Evolutionary conservation across 2,888 invertebrate species (phyloP), one percentile per base, ranked within the genome.

Genomic region (Ophioninae sp.): DNA sequence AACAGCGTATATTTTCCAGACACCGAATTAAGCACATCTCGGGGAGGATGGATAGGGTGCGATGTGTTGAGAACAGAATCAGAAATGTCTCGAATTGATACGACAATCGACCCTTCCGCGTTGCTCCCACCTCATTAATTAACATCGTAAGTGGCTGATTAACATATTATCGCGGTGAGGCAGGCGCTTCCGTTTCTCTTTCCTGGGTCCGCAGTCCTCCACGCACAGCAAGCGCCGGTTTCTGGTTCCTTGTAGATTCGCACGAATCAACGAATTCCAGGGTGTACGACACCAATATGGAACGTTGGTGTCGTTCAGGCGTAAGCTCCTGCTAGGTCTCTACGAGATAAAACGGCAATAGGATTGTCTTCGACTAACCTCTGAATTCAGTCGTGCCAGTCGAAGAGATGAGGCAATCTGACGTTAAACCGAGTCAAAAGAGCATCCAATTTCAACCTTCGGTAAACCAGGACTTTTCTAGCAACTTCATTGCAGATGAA

Each of bases 81-180:
- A 50, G 61, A 70, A 77, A 81, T 83, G 82, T 82, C 80, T 76
- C 79, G 82, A 82, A 85, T 85, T 86, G 87, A 86, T 83, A 85
- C 79, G 62, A 74, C 85, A 86, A 89, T 89, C 88, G 89, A 87
- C 85, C 81, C 83, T 78, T 69, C 72, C 84, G 21, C 61, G 82
- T 79, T 75, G 80, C 77, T 82, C 82, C 65, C 75, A 83, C 82
- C 30, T 88, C 87, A 89, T 91, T 89, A 90, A 91, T 90, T 90
- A 91, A 89, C 88, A 89, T 88, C 86, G 86, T 86, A 86, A 89
- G 86, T 86, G 86, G 86, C 86, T 88, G 87, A 90, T 91, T 91
- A 91, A 88, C 91, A 90, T 91, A 90, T 90, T 90, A 90, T 91
- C 91, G 89, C 87, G 75, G 86, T 83, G 85, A 89, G 87, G 85